Evolutionary conservation across 1,140 invertebrate species (phyloP), one percentile per base, ranked within the genome.

Genomic region (Phocides pigmalion): DNA sequence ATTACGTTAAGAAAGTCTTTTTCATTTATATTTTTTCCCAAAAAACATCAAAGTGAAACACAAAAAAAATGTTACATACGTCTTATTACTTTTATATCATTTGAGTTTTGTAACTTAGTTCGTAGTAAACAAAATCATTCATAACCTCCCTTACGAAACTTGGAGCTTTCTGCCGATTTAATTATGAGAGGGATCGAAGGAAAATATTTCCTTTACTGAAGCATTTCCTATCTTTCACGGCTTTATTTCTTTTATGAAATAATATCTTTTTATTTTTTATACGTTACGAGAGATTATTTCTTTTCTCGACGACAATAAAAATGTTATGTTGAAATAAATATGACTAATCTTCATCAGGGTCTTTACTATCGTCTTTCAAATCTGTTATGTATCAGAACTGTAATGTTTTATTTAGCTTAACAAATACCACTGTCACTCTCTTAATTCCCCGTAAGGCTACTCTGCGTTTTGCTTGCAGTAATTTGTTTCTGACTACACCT

Each of bases 41-140:
- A 39, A 3, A 39, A 0, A 0, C 35, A 39, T 39, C 3, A 39
- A 39, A 14, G 4, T 17, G 25, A 25, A 16, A 22, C n/a, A 5
- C 4, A 15, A 5, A 49, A 28, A 3, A 15, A 28, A 28, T 49
- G 46, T 16, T 50, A 32, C 11, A 8, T n/a, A 4, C 0, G 6
- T 11, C 47, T 32, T 32, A 32, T 11, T 32, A 11, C 8, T 25
- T 4, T 17, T 37, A 37, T 51, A 35, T 51, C 15, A 3, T 51
- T 51, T 19, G 28, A 37, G 28, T 17, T 22, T 25, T 37, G 25
- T 51, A 51, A 51, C n/a, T 51, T 8, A 37, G 49, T 37, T 51
- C 49, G 35, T 19, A 11, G 25, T 32, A 51, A 51, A 51, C 49
- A 51, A 15, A 51, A 51, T 51, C 28, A 37, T 51, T 51, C 49